Evolutionary conservation across 2,797 vertebrate species (phyloP).

Genomic region (Hoplostethus mediterraneus): DNA sequence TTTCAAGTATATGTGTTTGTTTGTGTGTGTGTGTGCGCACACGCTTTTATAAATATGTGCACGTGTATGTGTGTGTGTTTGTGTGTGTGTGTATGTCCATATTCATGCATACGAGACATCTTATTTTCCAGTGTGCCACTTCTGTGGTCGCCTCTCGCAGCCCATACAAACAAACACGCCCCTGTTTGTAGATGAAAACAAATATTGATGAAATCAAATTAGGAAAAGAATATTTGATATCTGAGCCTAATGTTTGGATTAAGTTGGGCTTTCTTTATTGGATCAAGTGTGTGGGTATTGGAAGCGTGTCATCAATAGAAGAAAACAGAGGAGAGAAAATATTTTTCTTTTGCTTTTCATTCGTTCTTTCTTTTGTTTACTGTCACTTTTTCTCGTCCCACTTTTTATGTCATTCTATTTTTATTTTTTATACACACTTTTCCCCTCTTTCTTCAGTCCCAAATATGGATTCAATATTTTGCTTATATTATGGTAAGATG

Average conservation of each 20-base stretch:
- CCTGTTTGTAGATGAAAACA: constrained; percentile 80
- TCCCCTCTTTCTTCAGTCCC: not conserved
- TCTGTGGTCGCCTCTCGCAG: constrained; percentile 45
- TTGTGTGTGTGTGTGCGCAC: constrained; percentile 20
- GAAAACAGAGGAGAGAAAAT: constrained; percentile 40
- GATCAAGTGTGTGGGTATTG: constrained; percentile 65
- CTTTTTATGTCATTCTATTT: not conserved
- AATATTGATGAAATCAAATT: constrained; percentile 83
- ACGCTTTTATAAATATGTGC: constrained; percentile 19
- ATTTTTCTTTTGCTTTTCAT: constrained; percentile 29
- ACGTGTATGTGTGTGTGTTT: constrained; percentile 22
- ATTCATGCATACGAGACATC: constrained; percentile 63
- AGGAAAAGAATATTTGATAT: constrained; percentile 80
- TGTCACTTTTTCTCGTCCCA: not conserved
- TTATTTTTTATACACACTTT: not conserved
- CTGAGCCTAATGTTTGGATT: constrained; percentile 79
- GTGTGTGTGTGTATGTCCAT: constrained; percentile 53
- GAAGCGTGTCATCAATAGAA: constrained; percentile 66
- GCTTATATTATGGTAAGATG: too few species aligned
- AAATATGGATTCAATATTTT: too few species aligned
- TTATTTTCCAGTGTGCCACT: constrained; percentile 61
- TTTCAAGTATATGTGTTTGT: constrained; percentile 56
- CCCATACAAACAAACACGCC: constrained; percentile 73
- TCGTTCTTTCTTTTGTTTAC: constrained; percentile 11
- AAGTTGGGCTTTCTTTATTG: constrained; percentile 75